Evolutionary conservation across 1,140 invertebrate genomes (phyloP), one percentile per base, ranked within the genome.

Genomic region (Aleiodes sp.): DNA sequence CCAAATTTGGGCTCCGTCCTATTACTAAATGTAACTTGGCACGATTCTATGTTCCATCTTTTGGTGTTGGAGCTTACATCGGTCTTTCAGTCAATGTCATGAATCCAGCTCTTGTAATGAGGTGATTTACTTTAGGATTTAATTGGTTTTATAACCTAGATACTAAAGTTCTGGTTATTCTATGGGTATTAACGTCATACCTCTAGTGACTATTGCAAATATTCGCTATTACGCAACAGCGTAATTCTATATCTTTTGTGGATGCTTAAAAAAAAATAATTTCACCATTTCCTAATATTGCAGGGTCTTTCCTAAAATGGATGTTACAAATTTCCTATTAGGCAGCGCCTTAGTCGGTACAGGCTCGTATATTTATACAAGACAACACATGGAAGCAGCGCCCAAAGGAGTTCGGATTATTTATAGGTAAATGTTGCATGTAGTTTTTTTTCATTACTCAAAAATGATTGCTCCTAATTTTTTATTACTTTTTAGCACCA

Each of bases 1-100:
- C 72, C 56, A 88, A 87, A 77, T 79, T 89, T 31, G 88, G 88
- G 2, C 69, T 90, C 2, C 88, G 87, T 75, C 89, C 90, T 2
- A 74, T 91, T 14, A 90, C 87, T 16, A 84, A 83, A 74, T 84
- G 89, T 28, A 91, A 88, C 73, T 74, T 92, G 56, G 83, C 87
- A 2, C 89, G 88, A 79, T 89, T 91, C 73, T 92, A 92, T 78
- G 84, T 87, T 64, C 91, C 91, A 4, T 76, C 88, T 6, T 85
- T 88, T 71, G 90, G 91, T n/a, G 84, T 88, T 10, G 80, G 84
- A 12, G 90, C 88, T 37, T 91, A 91, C 73, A 88, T 86, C 12
- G 87, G 88, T 21, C 80, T 92, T 6, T 89, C 90, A 33, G 79
- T 91, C 26, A 91, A 91, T 80, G 89, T 92, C 52, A 91, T 91